Conservation (phyloP, 2,113 vertebrate species). For the Charina bottae region DNA sequence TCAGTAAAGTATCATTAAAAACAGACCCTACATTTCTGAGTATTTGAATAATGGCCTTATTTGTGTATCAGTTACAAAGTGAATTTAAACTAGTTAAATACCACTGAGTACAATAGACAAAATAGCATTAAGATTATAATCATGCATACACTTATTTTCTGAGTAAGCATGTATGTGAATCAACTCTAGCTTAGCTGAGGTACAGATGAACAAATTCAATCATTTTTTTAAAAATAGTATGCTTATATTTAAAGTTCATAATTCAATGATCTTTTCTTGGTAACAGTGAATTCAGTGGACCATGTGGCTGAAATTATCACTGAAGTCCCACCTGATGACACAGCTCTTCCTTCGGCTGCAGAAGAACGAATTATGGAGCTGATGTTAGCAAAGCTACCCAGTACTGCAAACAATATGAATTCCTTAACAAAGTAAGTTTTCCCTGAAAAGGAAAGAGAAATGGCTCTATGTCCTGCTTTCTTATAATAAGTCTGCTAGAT, state of each 20-base stretch:
- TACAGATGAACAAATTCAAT: not conserved
- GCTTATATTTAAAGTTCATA: not conserved
- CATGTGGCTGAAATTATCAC: constrained; percentile 70
- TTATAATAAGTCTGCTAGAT: not conserved
- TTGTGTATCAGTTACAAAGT: not conserved
- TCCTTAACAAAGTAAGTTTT: constrained; percentile 76
- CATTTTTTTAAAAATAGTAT: not conserved
- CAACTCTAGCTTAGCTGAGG: not conserved
- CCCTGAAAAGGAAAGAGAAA: not conserved
- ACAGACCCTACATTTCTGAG: not conserved
- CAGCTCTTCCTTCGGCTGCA: constrained; percentile 57
- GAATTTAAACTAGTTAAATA: not conserved
- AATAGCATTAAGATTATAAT: not conserved
- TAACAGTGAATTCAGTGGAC: constrained; percentile 54
- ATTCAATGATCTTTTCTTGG: constrained; percentile 10
- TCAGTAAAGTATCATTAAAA: not conserved
- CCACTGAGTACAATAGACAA: not conserved
- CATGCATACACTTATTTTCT: not conserved
- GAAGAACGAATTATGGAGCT: constrained; percentile 79
- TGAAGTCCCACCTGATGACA: constrained; percentile 72
- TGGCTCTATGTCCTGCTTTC: not conserved
- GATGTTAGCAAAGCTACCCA: constrained; percentile 76
- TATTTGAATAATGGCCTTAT: not conserved
- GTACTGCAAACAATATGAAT: constrained; percentile 57
- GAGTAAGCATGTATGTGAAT: not conserved